Conservation (phyloP, 2,888 invertebrate species). For the Agrenia bidenticulata region DNA sequence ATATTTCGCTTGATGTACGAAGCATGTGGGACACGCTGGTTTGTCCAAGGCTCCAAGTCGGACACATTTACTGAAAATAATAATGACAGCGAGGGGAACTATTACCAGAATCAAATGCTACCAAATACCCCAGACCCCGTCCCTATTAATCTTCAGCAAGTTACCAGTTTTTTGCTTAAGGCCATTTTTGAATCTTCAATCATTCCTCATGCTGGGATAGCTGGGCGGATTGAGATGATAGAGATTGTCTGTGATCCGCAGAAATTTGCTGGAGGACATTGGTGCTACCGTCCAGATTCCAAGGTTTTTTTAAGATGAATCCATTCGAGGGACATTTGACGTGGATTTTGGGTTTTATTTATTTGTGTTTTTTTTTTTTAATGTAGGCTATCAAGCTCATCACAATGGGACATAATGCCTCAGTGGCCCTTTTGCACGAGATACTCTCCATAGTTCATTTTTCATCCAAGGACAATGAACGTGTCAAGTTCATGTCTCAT, state of each 20-base stretch:
- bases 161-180: neutral
- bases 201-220: constrained; percentile 2
- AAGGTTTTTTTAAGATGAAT: too few species aligned
- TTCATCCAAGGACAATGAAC: constrained; percentile 41
- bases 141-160: neutral
- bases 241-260: constrained; percentile 37
- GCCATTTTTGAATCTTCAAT: neutral
- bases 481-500: constrained; percentile 35
- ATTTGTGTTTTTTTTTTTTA: neutral
- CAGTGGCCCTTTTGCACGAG: constrained; percentile 48
- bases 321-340: too few species aligned
- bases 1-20: constrained; percentile 48
- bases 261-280: constrained; percentile 39
- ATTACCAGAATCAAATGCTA: neutral
- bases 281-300: constrained; percentile 35
- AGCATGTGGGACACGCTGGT: constrained; percentile 44
- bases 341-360: neutral
- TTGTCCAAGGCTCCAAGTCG: constrained; percentile 3
- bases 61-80: neutral
- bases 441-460: constrained; percentile 47
- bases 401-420: constrained; percentile 44
- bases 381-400: constrained; percentile 42
- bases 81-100: neutral
- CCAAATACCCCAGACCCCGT: neutral
- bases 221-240: neutral